phyloP scores from a whole-genome alignment of 2,888 invertebrate species.

The Orthosia incerta region DNA sequence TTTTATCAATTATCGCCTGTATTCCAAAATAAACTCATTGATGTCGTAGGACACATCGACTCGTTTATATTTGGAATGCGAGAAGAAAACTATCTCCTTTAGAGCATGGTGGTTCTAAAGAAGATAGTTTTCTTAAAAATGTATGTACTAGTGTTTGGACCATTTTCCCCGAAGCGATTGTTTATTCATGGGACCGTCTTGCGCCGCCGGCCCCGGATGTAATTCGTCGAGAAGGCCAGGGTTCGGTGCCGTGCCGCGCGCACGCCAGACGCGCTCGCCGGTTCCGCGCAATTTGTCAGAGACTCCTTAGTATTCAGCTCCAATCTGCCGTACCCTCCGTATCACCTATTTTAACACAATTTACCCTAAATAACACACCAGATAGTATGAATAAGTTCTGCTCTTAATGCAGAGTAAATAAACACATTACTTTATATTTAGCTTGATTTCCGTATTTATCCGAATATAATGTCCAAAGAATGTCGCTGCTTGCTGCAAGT shows the following conservation, averaged over 20 bases:
- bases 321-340: slow-evolving; percentile 31
- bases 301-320: slow-evolving; percentile 52
- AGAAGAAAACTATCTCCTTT: too few species aligned
- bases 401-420: slow-evolving; percentile 21
- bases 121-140: slow-evolving; percentile 25
- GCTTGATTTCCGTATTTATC: slow-evolving; percentile 23
- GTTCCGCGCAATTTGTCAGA: slow-evolving; percentile 47
- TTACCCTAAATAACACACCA: slow-evolving; percentile 34
- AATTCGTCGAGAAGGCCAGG: slow-evolving; percentile 59
- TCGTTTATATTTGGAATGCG: too few species aligned
- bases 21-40: slow-evolving; percentile 12
- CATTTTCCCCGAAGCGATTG: slow-evolving; percentile 50
- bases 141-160: slow-evolving; percentile 18
- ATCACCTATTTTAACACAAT: slow-evolving; percentile 41
- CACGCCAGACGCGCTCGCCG: slow-evolving; percentile 25
- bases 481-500: slow-evolving; percentile 27
- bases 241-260: slow-evolving; percentile 47
- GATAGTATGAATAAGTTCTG: background rate
- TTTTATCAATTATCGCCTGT: background rate
- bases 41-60: background rate
- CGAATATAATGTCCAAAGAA: slow-evolving; percentile 15
- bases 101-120: too few species aligned
- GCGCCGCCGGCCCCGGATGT: slow-evolving; percentile 49
- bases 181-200: slow-evolving; percentile 52
- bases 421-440: slow-evolving; percentile 9